Conservation (phyloP, 2,888 invertebrate species). For the Xestobium rufovillosum region DNA sequence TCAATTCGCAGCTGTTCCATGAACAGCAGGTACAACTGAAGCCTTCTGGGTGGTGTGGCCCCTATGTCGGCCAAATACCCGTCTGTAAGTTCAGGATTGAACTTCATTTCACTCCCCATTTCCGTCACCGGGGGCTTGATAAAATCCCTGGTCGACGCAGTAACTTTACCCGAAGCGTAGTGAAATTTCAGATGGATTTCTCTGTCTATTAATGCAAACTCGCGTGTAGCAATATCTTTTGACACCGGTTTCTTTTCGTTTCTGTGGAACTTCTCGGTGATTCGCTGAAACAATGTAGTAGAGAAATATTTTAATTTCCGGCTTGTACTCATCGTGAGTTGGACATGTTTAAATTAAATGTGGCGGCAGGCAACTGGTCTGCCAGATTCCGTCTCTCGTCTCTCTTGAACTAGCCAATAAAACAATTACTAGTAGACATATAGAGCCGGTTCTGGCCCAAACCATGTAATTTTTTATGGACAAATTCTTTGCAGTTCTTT, state of each 20-base stretch:
- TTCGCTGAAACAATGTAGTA: too few relatives aligned
- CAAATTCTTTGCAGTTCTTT: too few relatives aligned
- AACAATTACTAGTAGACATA: too few relatives aligned
- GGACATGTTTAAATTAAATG: too few relatives aligned
- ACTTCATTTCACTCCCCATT: slow-evolving; percentile 58
- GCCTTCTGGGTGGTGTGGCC: slow-evolving; percentile 51
- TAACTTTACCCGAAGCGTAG: slow-evolving; percentile 53
- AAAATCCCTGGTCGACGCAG: slow-evolving; percentile 57
- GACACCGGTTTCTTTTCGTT: slow-evolving; percentile 49
- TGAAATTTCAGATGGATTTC: slow-evolving; percentile 58
- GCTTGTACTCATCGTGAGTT: too few relatives aligned
- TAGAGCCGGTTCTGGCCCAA: too few relatives aligned
- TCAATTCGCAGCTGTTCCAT: slow-evolving; percentile 57
- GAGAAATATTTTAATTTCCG: too few relatives aligned
- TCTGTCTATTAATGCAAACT: slow-evolving; percentile 54
- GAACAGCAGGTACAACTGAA: slow-evolving; percentile 57
- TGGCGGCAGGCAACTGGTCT: too few relatives aligned
- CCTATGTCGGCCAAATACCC: slow-evolving; percentile 62
- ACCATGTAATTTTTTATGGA: too few relatives aligned
- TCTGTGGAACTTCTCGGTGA: slow-evolving; percentile 57
- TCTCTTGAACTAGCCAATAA: too few relatives aligned
- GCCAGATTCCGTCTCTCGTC: too few relatives aligned
- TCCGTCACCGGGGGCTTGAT: slow-evolving; percentile 64
- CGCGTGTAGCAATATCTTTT: slow-evolving; percentile 57
- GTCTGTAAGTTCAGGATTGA: slow-evolving; percentile 55